Base-by-base conservation (phyloP, 2,888 invertebrate genomes). In the Holacanthella duospinosa region DNA sequence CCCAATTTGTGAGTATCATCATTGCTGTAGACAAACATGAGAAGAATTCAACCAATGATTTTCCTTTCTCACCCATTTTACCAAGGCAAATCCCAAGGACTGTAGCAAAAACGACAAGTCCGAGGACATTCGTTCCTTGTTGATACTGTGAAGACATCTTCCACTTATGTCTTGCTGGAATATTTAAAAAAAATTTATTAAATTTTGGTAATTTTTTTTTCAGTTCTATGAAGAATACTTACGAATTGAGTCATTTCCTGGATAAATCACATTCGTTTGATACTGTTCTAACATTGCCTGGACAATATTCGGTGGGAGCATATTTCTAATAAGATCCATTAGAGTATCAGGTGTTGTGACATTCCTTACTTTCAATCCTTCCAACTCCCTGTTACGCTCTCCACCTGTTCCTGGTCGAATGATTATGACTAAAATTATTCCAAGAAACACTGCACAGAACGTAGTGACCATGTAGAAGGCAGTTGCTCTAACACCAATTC, bases 1-100 rank as follows among this genome's bases (percentile, higher is more conserved):
- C 94, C 87, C 93, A 90, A 64, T 88, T 86, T 64, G 97, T 95
- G 68, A 97, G 92, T 64, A 88, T 86, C 95, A 97, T 96, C 86
- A 93, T 92, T 28, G 93, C 91, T 75, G 94, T 92, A 25, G 92
- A 90, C 19, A 96, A 78, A 0, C 88, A 81, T 65, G 86, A 85
- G 79, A 95, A 95, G 79, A 96, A 91, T 66, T 86, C 83, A 67
- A 91, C 83, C 67, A 97, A 78, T 2, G 93, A 86, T 72, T 85
- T 85, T 55, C 93, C 93, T 75, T 84, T 80, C 25, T 86, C 85
- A 0, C 88, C 88, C 87, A 96, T 87, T 75, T 88, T 86, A 25
- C 93, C 91, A 64, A 96, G 83, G 0, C 93, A 89, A 66, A 94
- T 88, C 19, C 97, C 56, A 2, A 56, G n/a, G n/a, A 56, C 56